Conservation (phyloP, 1,140 invertebrate genomes). For the Choristoneura fumiferana region DNA sequence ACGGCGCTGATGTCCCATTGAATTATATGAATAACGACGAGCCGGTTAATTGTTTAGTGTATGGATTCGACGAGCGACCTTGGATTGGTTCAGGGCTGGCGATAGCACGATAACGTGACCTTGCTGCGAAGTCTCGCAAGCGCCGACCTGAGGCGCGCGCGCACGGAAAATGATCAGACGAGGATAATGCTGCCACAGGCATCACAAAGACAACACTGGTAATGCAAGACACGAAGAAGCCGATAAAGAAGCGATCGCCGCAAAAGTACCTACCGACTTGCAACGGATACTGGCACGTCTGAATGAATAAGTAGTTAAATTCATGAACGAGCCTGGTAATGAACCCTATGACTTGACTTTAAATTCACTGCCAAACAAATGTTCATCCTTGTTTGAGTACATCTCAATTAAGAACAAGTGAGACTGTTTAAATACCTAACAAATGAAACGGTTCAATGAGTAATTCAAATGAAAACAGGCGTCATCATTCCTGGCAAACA, state of each 20-base stretch:
- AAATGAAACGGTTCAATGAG: constrained; percentile 62
- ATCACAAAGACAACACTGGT: constrained; percentile 45
- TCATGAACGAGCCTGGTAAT: constrained; percentile 4
- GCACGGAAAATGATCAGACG: constrained; percentile 64
- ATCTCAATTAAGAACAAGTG: constrained; percentile 61
- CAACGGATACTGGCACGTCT: constrained; percentile 8
- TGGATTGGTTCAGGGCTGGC: constrained; percentile 55
- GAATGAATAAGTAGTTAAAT: constrained; percentile 10
- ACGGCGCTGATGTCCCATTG: constrained; percentile 42
- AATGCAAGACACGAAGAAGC: constrained; percentile 27
- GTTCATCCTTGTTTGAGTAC: constrained; percentile 46
- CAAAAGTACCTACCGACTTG: background rate
- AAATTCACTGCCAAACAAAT: constrained; percentile 23
- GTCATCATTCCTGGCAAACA: constrained; percentile 45
- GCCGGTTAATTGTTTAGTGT: constrained; percentile 35
- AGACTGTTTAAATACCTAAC: constrained; percentile 54
- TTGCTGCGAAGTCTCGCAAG: constrained; percentile 63
- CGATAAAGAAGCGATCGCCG: constrained; percentile 18
- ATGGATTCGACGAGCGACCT: constrained; percentile 34
- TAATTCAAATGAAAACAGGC: constrained; percentile 61
- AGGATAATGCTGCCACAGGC: constrained; percentile 47
- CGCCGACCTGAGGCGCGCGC: constrained; percentile 64
- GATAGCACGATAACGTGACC: constrained; percentile 74
- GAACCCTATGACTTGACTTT: background rate
- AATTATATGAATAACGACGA: constrained; percentile 12